phyloP scores from a whole-genome alignment of 2,888 invertebrate species.

The Polymixis lichenea region DNA sequence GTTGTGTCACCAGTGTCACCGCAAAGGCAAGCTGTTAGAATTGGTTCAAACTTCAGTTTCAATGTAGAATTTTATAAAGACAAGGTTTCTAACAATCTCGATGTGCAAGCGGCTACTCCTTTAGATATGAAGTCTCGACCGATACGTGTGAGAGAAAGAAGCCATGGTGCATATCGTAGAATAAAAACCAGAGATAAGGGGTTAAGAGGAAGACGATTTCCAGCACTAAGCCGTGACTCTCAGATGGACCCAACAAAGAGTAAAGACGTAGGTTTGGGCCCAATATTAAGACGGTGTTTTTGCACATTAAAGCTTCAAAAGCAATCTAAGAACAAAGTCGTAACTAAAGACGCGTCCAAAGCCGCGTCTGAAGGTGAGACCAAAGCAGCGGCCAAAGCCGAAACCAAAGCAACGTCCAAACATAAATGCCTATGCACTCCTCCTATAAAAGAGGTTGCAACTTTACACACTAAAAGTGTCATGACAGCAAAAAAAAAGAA shows the following conservation, averaged over 20 bases:
- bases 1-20: neutral
- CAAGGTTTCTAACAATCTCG: conserved; percentile 4
- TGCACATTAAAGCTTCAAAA: conserved; percentile 71
- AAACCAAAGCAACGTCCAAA: neutral
- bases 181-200: conserved; percentile 22
- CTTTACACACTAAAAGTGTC: conserved; percentile 41
- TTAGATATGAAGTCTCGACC: conserved; percentile 10
- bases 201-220: conserved; percentile 22
- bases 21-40: conserved; percentile 61
- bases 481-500: conserved; percentile 25
- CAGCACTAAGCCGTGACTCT: conserved; percentile 28
- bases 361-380: neutral
- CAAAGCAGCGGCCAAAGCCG: neutral
- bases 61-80: conserved; percentile 73
- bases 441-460: conserved; percentile 8
- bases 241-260: conserved; percentile 41
- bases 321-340: conserved; percentile 9
- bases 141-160: conserved; percentile 1
- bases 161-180: conserved; percentile 31
- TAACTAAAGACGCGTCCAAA: neutral
- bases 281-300: conserved; percentile 63
- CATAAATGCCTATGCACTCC: conserved; percentile 24
- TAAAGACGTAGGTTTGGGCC: conserved; percentile 34
- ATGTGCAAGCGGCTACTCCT: conserved; percentile 33
- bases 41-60: conserved; percentile 72